These are phyloP conservation scores for Phylloscopus whistleri DNA, from an alignment of 2,113 vertebrate genomes.

Conservation along the genomic window DNA sequence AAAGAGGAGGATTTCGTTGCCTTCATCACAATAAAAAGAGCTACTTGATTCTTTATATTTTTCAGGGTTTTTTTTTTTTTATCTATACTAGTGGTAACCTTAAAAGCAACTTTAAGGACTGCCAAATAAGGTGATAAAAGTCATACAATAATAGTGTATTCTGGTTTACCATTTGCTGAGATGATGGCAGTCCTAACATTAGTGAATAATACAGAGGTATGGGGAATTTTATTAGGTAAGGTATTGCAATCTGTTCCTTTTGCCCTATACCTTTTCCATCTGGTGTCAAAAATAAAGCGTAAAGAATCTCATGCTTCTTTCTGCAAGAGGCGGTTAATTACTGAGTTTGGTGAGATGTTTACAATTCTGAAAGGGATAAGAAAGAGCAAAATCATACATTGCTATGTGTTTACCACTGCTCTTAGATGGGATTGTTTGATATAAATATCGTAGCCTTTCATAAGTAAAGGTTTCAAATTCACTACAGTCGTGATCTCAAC, in stretches of 20 bases:
- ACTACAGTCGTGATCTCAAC: background rate
- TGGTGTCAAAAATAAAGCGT: background rate
- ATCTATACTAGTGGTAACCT: background rate
- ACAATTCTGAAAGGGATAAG: background rate
- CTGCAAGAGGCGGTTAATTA: background rate
- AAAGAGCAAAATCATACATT: background rate
- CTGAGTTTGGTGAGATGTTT: background rate
- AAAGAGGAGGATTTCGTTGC: background rate
- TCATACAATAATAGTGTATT: background rate
- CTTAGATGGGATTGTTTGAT: background rate
- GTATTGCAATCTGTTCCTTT: background rate
- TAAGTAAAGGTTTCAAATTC: background rate
- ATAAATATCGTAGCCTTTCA: background rate
- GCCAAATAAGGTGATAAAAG: background rate
- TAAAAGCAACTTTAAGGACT: background rate
- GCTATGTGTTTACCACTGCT: background rate
- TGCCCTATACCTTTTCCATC: background rate
- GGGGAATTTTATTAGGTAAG: background rate
- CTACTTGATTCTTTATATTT: background rate
- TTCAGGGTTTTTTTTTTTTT: background rate
- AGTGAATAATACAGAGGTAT: background rate
- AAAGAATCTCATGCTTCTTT: background rate
- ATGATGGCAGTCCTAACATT: background rate
- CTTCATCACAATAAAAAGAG: background rate
- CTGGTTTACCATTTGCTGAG: background rate